These are phyloP conservation scores for Geococcyx californianus DNA, from an alignment of 2,113 vertebrate genomes.

Conservation along the genomic window DNA sequence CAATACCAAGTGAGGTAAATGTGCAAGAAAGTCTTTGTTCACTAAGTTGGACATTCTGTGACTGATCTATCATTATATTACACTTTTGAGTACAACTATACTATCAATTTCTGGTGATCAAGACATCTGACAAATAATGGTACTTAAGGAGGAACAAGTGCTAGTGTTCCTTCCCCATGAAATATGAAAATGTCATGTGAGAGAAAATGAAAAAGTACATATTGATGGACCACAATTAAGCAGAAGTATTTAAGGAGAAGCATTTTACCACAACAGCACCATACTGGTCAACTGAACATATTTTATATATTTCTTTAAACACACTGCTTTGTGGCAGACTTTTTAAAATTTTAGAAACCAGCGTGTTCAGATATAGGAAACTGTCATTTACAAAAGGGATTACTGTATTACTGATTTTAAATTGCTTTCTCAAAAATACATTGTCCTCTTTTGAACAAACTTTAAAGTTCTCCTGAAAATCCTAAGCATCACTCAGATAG, in stretches of 20 bases:
- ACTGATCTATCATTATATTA: background rate
- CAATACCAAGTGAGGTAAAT: background rate
- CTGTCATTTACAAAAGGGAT: background rate
- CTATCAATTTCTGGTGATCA: background rate
- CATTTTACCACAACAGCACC: background rate
- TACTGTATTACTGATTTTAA: background rate
- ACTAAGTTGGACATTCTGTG: background rate
- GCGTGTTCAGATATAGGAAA: background rate
- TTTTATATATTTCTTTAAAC: background rate
- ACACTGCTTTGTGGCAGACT: background rate
- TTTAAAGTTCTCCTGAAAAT: background rate
- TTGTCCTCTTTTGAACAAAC: background rate
- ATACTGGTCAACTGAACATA: background rate
- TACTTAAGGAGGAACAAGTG: rapidly evolving
- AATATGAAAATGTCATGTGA: background rate
- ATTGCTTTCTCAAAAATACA: background rate
- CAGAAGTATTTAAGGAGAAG: background rate
- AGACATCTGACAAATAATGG: background rate
- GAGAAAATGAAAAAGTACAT: background rate
- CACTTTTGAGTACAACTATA: background rate
- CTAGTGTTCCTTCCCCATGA: background rate
- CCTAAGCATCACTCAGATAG: background rate
- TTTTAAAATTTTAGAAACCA: background rate
- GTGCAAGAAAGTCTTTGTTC: background rate
- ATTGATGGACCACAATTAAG: background rate